A percentile compares a stretch with the other conserved stretches of the same genome.
phyloP scores from a whole-genome alignment of 1,140 invertebrate species.

The Ips typographus region DNA sequence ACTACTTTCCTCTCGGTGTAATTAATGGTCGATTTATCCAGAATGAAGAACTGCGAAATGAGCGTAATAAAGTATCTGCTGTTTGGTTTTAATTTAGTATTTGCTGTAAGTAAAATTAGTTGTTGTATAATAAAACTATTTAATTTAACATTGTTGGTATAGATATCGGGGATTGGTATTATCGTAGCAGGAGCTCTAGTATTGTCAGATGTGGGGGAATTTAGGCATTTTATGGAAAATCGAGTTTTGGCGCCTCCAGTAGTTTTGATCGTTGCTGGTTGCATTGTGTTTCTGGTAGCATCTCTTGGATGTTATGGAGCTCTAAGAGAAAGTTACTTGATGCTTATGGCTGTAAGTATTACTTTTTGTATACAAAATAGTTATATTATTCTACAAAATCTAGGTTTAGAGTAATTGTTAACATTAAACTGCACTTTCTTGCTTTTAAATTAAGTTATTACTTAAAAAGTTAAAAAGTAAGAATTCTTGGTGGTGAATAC shows the following conservation, averaged over 20 bases:
- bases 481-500: too few relatives aligned
- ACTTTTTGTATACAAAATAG: background rate
- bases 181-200: conserved; percentile 61
- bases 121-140: background rate
- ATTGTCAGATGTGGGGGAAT: conserved; percentile 59
- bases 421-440: too few relatives aligned
- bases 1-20: background rate
- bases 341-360: conserved; percentile 64
- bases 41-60: conserved; percentile 63
- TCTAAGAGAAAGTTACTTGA: conserved; percentile 66
- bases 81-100: conserved; percentile 72
- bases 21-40: conserved; percentile 12
- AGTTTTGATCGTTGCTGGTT: conserved; percentile 67
- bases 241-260: conserved; percentile 61
- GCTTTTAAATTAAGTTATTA: too few relatives aligned
- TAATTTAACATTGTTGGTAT: background rate
- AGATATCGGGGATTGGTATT: conserved; percentile 65
- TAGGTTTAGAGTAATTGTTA: too few relatives aligned
- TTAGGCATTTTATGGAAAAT: conserved; percentile 61
- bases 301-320: conserved; percentile 77
- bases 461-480: too few relatives aligned
- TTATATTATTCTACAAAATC: too few relatives aligned
- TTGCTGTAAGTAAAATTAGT: conserved; percentile 61
- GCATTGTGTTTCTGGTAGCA: conserved; percentile 67
- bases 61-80: conserved; percentile 69